Evolutionary conservation across 1,140 invertebrate genomes (phyloP), one percentile per base, ranked within the genome.

Genomic region (Drosophila parvula): DNA sequence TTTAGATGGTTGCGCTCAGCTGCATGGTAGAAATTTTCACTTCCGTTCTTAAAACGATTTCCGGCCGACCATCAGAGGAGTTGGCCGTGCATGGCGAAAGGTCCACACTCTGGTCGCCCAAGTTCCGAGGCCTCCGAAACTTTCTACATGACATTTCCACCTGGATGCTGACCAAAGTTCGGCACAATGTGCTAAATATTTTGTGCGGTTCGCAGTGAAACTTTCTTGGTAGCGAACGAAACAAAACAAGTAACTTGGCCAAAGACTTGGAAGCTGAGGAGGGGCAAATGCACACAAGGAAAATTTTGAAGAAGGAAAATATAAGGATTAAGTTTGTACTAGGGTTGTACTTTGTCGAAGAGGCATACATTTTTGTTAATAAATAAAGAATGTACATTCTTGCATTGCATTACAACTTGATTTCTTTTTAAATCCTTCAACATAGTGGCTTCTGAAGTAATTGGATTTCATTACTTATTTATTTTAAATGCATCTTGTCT

Each of bases 31-130:
- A 90, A 77, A 89, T 84, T 88, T 89, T 89, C 80, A 89, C 84
- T 84, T 89, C 85, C 85, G 84, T 90, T 89, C 84, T 89, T 89
- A 90, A 89, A 89, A 89, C 81, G 81, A 81, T 90, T 88, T 88
- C 84, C 84, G 80, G 77, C 40, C 51, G 22, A 69, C 68, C 57
- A 81, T 79, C 78, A 77, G 69, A 67, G 69, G 73, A 81, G 74
- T 79, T 77, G 79, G 45, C 80, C 67, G 76, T 63, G 70, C 79
- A 83, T 76, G 83, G 81, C 81, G 74, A 75, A 78, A 64, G 38
- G 57, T 56, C 18, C 32, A 34, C 50, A 51, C 50, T 14, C 41
- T 10, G 43, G 16, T 4, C 28, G 28, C 4, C 27, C 32, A 69
- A 58, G 57, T 60, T 53, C 22, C 40, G n/a, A 41, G 44, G 16